Conservation (phyloP, 2,888 invertebrate genomes). For the Euspilapteryx auroguttella region DNA sequence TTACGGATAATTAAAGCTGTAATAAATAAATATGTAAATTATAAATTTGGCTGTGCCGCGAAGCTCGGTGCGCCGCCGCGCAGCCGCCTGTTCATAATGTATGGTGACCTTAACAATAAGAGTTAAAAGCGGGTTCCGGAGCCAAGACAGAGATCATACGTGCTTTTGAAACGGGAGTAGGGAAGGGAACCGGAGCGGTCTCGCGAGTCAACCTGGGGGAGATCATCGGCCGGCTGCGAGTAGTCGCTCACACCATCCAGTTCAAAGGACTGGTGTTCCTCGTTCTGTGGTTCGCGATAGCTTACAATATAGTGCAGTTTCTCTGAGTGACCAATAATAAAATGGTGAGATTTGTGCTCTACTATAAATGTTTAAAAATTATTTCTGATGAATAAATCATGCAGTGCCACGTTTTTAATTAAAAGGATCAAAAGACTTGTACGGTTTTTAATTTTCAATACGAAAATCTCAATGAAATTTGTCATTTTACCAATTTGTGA, state of each 20-base stretch:
- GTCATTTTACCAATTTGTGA: too few species aligned
- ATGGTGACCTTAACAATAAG: slow-evolving; percentile 32
- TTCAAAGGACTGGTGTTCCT: slow-evolving; percentile 48
- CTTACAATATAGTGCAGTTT: slow-evolving; percentile 29
- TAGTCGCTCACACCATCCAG: slow-evolving; percentile 48
- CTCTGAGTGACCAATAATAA: slow-evolving; percentile 18
- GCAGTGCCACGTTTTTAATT: neutral
- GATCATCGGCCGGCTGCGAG: slow-evolving; percentile 28
- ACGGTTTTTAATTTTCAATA: too few species aligned
- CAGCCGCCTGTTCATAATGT: slow-evolving; percentile 20
- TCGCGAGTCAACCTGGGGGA: slow-evolving; percentile 44
- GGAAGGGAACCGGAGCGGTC: slow-evolving; percentile 12
- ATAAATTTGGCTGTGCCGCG: slow-evolving; percentile 16
- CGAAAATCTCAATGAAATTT: too few species aligned
- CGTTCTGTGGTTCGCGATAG: slow-evolving; percentile 32
- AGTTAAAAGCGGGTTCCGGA: slow-evolving; percentile 34
- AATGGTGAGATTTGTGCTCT: slow-evolving; percentile 27
- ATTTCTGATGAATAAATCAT: neutral
- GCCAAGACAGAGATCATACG: slow-evolving; percentile 19
- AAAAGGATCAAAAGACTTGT: slow-evolving; percentile 3
- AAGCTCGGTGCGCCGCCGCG: slow-evolving; percentile 14
- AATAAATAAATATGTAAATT: neutral
- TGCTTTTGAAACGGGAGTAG: slow-evolving; percentile 15
- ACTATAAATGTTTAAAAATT: too few species aligned
- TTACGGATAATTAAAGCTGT: slow-evolving; percentile 2